Base-by-base conservation (phyloP, 1,140 invertebrate species). In the Drosophila tristis region DNA sequence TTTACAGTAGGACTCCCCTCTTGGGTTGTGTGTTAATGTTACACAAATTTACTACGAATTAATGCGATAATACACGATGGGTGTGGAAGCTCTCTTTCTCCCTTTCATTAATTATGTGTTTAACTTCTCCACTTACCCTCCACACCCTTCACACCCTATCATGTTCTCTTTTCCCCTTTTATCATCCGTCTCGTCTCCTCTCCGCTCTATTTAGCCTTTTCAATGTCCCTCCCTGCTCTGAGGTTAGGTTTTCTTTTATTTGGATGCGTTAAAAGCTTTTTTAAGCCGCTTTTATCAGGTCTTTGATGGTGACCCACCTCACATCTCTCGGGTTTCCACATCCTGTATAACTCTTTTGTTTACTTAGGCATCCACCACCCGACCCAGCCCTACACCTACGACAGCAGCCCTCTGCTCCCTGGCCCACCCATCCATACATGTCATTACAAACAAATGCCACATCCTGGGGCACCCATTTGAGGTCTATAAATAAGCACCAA, bases 401-500 rank as follows among this genome's bases (percentile, higher is more conserved):
- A 20, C 6, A 7, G n/a, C n/a, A 1, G n/a, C 25, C 5, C 31
- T 20, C 0, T 5, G 8, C 50, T 26, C 26, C 0, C 42, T 20
- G 20, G 20, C 20, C 20, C 20, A 20, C 20, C 20, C 20, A 39
- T 48, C 61, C 20, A 45, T 29, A 80, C 78, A 80, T 80, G 78
- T 80, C 78, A 80, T 80, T 66, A 53, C 49, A 51, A 66, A 55
- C 58, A 74, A 63, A 58, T 60, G 50, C 77, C 64, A 80, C 78
- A 80, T 80, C 51, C 74, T 74, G 56, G 55, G 78, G 78, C 78
- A 77, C 62, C 78, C 79, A 81, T 81, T 81, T 77, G 74, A 81
- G 74, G 79, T 81, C 79, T 81, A 81, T 81, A 81, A 81, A 81
- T 81, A 81, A 81, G 74, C 66, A 35, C 72, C 72, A 75, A 81